These are phyloP conservation scores for Festucalex cinctus DNA, from an alignment of 2,113 vertebrate species.

Conservation along the genomic window DNA sequence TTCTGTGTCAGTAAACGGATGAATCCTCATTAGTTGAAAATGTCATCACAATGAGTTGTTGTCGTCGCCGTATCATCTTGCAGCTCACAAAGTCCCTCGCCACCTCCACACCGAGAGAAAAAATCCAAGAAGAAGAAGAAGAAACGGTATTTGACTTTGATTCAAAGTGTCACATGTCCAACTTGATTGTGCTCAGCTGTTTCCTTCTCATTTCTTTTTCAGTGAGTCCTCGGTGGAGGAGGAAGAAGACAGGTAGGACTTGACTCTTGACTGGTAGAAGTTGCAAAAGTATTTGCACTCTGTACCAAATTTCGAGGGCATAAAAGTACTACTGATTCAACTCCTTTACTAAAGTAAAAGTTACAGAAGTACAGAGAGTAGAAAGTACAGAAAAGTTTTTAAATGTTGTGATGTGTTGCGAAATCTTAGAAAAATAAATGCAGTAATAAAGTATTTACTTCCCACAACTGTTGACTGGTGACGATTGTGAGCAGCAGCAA, in stretches of 20 bases:
- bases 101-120: slow-evolving; percentile 76
- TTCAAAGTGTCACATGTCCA: not conserved
- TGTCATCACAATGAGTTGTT: not conserved
- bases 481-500: not conserved
- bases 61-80: not conserved
- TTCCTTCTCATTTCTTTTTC: slow-evolving; percentile 17
- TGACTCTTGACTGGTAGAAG: not conserved
- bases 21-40: not conserved
- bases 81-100: slow-evolving; percentile 82
- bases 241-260: slow-evolving; percentile 51
- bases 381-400: no score
- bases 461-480: not conserved
- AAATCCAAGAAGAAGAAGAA: slow-evolving; percentile 84
- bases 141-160: slow-evolving; percentile 67
- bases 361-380: no score
- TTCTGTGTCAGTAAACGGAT: not conserved
- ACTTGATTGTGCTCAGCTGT: not conserved
- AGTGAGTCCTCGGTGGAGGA: slow-evolving; percentile 59
- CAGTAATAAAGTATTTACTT: not conserved
- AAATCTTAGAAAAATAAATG: no score
- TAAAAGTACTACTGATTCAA: no score
- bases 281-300: not conserved
- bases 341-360: no score
- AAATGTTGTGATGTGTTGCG: no score
- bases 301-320: not conserved